Evolutionary conservation across 2,797 vertebrate genomes (phyloP), one percentile per base, ranked within the genome.

Genomic region (Anguilla megastoma): DNA sequence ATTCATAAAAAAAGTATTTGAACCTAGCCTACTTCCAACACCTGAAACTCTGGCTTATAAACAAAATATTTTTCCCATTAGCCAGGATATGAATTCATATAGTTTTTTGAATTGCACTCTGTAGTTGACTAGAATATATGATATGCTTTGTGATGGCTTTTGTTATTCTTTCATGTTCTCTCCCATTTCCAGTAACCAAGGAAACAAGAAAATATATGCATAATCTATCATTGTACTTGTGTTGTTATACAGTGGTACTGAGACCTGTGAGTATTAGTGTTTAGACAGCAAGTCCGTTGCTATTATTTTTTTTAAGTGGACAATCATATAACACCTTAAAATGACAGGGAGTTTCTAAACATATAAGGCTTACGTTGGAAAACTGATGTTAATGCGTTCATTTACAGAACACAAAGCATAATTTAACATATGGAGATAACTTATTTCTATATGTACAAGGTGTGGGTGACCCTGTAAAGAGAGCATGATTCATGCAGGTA

Each of bases 141-240:
- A 50, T 50, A 27, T 2, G 41, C 41, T 82, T 7, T 50, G 45
- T 50, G 79, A 79, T 21, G 74, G 74, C 74, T 79, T 79, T 79
- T 30, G 69, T 41, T 82, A 50, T 48, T 50, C 27, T 79, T 82
- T 50, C 6, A 18, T 24, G 9, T 48, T 82, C 41, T 82, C 45
- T 82, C 50, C 24, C 24, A 50, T 79, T 79, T 79, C 74, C 79
- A 82, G 79, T 82, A 48, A 82, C 45, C 74, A 50, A 82, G 79
- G 79, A 82, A 82, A 82, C 79, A 82, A 48, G 79, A 79, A 41
- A 41, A 82, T 82, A 82, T 82, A 50, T 48, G 79, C 45, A 82
- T 48, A 82, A 82, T 50, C 79, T 82, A 24, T 79, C 33, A 21
- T 48, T 48, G 79, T 50, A 45, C 27, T 82, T 82, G 45, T 82